Evolutionary conservation across 2,113 vertebrate species (phyloP).

Genomic region (Hippoglossus stenolepis): DNA sequence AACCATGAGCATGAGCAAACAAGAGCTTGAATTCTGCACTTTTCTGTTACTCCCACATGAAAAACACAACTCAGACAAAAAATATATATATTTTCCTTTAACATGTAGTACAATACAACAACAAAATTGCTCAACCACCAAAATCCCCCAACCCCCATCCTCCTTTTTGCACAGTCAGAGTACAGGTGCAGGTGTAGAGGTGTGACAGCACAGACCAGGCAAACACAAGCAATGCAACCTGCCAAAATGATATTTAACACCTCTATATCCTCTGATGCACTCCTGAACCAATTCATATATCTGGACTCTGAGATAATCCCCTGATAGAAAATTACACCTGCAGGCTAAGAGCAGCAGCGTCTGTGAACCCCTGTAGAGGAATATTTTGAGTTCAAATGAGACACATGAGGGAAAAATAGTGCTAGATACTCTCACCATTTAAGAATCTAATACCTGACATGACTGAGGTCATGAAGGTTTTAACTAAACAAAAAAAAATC

Average conservation of each 20-base stretch:
- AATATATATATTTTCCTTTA: background rate
- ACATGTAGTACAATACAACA: background rate
- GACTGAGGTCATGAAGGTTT: background rate
- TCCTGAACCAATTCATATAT: slow-evolving; percentile 14
- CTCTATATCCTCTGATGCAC: slow-evolving; percentile 6
- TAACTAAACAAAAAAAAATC: background rate
- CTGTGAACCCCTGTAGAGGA: slow-evolving; percentile 13
- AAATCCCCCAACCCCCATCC: background rate
- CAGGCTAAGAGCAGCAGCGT: slow-evolving; percentile 16
- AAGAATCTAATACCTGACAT: background rate
- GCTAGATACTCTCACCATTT: background rate
- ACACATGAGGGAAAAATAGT: slow-evolving; percentile 6
- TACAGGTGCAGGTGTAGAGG: slow-evolving; percentile 32
- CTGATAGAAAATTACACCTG: slow-evolving; percentile 13
- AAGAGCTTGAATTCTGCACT: background rate
- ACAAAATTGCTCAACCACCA: background rate
- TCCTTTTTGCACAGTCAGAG: slow-evolving; percentile 14
- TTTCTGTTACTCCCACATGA: background rate
- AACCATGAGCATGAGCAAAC: background rate
- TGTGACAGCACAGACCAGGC: slow-evolving; percentile 25
- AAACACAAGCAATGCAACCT: slow-evolving; percentile 46
- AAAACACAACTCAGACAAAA: background rate
- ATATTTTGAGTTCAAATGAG: background rate
- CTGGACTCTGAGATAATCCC: slow-evolving; percentile 15
- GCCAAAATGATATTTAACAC: slow-evolving; percentile 37